Percentiles rank a stretch among this genome's conserved stretches.
These are phyloP conservation scores for Emys orbicularis DNA, from an alignment of 2,797 vertebrate genomes.

Conservation along the genomic window DNA sequence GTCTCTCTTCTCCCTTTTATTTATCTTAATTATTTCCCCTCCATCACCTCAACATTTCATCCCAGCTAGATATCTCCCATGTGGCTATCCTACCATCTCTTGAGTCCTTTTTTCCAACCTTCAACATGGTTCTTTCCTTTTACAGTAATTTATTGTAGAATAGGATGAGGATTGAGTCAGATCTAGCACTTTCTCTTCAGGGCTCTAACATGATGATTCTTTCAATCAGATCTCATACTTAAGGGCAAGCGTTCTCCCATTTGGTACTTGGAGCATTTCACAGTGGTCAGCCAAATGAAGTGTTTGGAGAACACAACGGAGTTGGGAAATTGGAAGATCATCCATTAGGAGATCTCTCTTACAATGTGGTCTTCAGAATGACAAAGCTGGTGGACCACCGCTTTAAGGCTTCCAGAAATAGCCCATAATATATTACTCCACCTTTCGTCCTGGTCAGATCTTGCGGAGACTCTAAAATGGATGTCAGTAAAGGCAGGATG, in stretches of 20 bases:
- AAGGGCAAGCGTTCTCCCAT: background rate
- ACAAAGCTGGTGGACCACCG: background rate
- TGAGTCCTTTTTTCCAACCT: background rate
- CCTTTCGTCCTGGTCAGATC: background rate
- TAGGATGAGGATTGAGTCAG: background rate
- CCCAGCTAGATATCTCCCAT: background rate
- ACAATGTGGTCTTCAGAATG: background rate
- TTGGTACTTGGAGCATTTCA: background rate
- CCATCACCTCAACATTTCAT: background rate
- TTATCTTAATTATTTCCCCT: background rate
- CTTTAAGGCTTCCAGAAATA: background rate
- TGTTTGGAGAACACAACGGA: background rate
- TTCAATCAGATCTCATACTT: background rate
- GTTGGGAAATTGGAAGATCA: background rate
- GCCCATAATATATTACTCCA: background rate
- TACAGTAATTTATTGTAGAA: background rate
- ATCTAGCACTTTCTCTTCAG: background rate
- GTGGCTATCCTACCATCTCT: background rate
- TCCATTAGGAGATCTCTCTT: background rate
- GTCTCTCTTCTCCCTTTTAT: background rate
- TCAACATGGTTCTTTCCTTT: background rate
- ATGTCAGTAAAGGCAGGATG: background rate
- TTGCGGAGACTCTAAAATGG: background rate
- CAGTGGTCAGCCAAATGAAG: background rate
- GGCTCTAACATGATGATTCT: background rate